phyloP scores from a whole-genome alignment of 2,888 invertebrate genomes.

The Sialis lutaria region DNA sequence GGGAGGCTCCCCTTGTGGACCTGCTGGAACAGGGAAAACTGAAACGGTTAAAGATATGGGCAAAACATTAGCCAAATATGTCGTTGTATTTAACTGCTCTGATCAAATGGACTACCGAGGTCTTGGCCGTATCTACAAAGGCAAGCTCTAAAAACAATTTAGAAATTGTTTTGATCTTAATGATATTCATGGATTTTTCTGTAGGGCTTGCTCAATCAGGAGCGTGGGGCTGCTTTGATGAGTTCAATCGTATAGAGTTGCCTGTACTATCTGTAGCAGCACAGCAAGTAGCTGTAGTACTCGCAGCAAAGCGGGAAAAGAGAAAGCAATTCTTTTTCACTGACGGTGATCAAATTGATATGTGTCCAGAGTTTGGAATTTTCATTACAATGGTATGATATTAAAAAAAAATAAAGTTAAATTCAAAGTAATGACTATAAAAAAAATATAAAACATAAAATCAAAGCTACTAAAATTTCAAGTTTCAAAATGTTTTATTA shows the following conservation, averaged over 20 bases:
- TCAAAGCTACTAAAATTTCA: no score
- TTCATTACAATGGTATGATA: constrained; percentile 83
- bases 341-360: constrained; percentile 80
- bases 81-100: constrained; percentile 92
- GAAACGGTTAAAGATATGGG: constrained; percentile 98
- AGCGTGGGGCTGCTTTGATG: constrained; percentile 96
- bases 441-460: background rate
- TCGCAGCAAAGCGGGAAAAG: constrained; percentile 85
- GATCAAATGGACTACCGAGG: constrained; percentile 99
- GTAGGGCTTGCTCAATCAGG: constrained; percentile 81
- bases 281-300: constrained; percentile 87
- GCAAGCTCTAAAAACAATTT: constrained; percentile 16
- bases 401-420: background rate
- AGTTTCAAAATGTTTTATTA: background rate
- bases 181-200: background rate
- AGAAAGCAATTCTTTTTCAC: constrained; percentile 83
- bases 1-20: constrained; percentile 93
- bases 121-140: constrained; percentile 87
- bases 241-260: constrained; percentile 88
- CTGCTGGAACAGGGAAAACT: constrained; percentile 96
- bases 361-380: constrained; percentile 93
- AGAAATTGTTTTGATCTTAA: background rate
- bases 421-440: background rate
- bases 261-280: constrained; percentile 91
- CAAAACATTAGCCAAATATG: constrained; percentile 90